These are phyloP conservation scores for Potamarius usumacintae DNA, from an alignment of 2,113 vertebrate species.

Conservation along the genomic window DNA sequence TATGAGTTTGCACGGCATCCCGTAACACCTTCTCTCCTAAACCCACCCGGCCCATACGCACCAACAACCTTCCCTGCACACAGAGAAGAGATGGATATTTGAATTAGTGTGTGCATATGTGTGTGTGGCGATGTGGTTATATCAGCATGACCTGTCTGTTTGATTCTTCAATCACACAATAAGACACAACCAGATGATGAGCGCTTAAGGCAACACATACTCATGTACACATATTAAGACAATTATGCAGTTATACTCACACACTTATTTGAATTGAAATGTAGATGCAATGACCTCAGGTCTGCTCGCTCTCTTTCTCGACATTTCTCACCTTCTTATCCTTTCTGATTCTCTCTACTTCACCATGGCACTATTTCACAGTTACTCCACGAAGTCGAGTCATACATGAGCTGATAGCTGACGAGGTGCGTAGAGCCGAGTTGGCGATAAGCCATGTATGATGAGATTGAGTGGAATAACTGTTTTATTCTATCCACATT, in stretches of 20 bases:
- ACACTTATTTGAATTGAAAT: background rate
- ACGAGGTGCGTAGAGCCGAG: too few species aligned
- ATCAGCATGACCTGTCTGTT: background rate
- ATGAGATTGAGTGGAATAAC: too few species aligned
- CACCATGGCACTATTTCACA: background rate
- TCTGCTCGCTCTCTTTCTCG: background rate
- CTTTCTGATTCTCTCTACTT: background rate
- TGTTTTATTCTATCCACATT: too few species aligned
- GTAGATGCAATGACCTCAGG: background rate
- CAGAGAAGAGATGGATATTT: conserved; percentile 20
- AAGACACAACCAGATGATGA: background rate
- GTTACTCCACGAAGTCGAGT: too few species aligned
- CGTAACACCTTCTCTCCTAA: conserved; percentile 92
- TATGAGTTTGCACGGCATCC: conserved; percentile 86
- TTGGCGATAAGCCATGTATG: too few species aligned
- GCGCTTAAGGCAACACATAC: too few species aligned
- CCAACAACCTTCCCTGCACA: conserved; percentile 84
- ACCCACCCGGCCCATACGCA: conserved; percentile 76
- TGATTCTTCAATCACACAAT: background rate
- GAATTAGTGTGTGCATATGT: background rate
- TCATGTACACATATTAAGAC: background rate
- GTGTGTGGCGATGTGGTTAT: background rate
- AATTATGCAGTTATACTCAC: background rate
- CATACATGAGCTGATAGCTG: too few species aligned
- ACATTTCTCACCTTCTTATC: background rate